Evolutionary conservation across 2,797 vertebrate genomes (phyloP), one percentile per base, ranked within the genome.

Genomic region (Rhodeus uyekii): DNA sequence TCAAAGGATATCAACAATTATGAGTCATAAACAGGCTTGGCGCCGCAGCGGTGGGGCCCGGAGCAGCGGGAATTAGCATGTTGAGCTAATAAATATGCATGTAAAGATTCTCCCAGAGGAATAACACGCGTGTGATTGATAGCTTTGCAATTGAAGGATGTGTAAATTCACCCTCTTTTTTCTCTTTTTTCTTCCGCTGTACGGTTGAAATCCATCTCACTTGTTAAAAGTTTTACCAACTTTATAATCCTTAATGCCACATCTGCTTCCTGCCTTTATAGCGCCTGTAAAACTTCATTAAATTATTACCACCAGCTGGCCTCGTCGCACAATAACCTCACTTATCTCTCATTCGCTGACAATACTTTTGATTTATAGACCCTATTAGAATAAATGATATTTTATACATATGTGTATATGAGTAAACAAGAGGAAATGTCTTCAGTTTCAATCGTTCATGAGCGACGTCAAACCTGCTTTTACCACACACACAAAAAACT

Each of bases 41-140:
- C 96, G 97, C 97, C 96, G 96, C 96, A 96, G 96, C 96, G 96
- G 91, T 93, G 96, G 96, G 97, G 97, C 95, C 96, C 96, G 97
- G 96, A 97, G 97, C 96, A 94, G 96, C 96, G 94, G 96, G 97
- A 98, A 98, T 98, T 99, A 98, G 96, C 97, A 98, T 98, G 97
- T 97, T 95, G 97, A 96, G 96, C 96, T 99, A 97, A 99, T 99
- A 98, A 98, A 99, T 99, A 99, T 99, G 98, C 98, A 99, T 99
- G 97, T 98, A 97, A 97, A 97, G 97, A 96, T 96, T 96, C 94
- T 98, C 97, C 97, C 97, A 95, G 96, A 96, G 96, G 97, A 98
- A 97, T 97, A 98, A 98, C 96, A 95, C 94, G 95, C 95, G 91
- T 95, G 96, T 99, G 97, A 99, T 99, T 99, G 97, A 99, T 99